A percentile compares a stretch with the other conserved stretches of the same genome.
Evolutionary conservation across 2,797 vertebrate species (phyloP).

Genomic region (Hoplostethus mediterraneus): DNA sequence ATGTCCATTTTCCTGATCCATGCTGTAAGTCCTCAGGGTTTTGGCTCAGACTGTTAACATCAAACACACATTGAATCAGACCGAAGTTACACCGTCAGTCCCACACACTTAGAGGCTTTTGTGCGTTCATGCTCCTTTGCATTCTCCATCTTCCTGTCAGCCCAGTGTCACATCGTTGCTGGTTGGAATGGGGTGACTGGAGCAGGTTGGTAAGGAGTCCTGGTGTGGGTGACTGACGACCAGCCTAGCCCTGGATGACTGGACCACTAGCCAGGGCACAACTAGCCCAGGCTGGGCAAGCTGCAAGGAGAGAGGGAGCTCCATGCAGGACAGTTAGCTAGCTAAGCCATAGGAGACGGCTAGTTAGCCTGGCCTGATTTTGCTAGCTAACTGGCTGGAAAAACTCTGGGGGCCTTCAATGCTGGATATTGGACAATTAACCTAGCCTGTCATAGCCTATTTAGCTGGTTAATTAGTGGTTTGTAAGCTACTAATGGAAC

Average conservation of each 20-base stretch:
- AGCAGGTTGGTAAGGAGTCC: constrained; percentile 24
- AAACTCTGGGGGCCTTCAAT: background rate
- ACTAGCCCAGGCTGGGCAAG: constrained; percentile 13
- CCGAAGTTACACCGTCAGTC: background rate
- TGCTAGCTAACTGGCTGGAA: background rate
- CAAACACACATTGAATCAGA: background rate
- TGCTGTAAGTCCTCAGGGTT: constrained; percentile 13
- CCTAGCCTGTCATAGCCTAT: background rate
- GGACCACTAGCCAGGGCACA: constrained; percentile 6
- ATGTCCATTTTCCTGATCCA: constrained; percentile 28
- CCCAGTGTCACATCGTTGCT: constrained; percentile 46
- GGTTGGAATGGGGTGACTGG: constrained; percentile 44
- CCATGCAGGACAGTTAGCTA: background rate
- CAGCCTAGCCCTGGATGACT: constrained; percentile 13
- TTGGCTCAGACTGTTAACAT: constrained; percentile 55
- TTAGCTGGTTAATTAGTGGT: constrained; percentile 6
- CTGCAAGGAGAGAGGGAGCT: constrained; percentile 1
- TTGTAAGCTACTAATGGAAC: too few species aligned
- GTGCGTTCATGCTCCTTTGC: background rate
- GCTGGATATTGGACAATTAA: constrained; percentile 15
- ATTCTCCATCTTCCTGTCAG: constrained; percentile 25
- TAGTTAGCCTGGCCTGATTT: too few species aligned
- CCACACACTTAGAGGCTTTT: background rate
- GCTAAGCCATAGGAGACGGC: background rate
- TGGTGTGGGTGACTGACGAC: constrained; percentile 5